Base-by-base conservation (phyloP, 2,888 invertebrate genomes). In the Petrophora chlorosata region DNA sequence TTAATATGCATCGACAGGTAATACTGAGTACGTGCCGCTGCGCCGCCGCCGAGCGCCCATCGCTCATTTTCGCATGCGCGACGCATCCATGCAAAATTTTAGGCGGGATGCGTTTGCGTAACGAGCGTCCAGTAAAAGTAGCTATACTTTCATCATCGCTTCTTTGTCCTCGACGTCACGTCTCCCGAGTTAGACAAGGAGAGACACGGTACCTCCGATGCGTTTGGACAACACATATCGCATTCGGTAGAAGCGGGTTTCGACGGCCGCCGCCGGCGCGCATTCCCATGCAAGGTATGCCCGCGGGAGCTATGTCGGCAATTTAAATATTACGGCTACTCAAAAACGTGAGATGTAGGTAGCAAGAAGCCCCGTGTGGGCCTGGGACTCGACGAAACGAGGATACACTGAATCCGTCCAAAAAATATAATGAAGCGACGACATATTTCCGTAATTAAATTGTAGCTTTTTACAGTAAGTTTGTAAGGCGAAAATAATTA, bases 21-120 rank as follows among this genome's bases (percentile, higher is more conserved):
- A 86, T 83, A 76, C 82, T 70, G 76, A 62, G 81, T 70, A 89
- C 88, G 89, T 89, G 89, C 65, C 52, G 62, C 70, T 70, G 81
- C 76, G 80, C 73, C 76, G 79, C 70, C 76, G 63, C 66, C 66
- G 66, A 53, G 54, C 63, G 70, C 66, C 69, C 67, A 57, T 56
- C 66, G 22, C 23, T 48, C 70, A 73, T 76, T 81, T 88, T 77
- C 82, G 80, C 85, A 89, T 89, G 87, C 89, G 79, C 80, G 71
- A 79, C 88, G 83, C 88, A 87, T 88, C 79, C 83, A 85, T 88
- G 89, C 89, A 84, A 87, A 90, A 89, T 89, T 89, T 89, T 88
- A 86, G 89, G 88, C 82, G 85, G 89, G 87, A 89, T 88, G 88
- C 88, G 86, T 79, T 84, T 75, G 75, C 72, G 77, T 81, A 80